Base-by-base conservation (phyloP, 2,113 vertebrate species). In the Meles meles region DNA sequence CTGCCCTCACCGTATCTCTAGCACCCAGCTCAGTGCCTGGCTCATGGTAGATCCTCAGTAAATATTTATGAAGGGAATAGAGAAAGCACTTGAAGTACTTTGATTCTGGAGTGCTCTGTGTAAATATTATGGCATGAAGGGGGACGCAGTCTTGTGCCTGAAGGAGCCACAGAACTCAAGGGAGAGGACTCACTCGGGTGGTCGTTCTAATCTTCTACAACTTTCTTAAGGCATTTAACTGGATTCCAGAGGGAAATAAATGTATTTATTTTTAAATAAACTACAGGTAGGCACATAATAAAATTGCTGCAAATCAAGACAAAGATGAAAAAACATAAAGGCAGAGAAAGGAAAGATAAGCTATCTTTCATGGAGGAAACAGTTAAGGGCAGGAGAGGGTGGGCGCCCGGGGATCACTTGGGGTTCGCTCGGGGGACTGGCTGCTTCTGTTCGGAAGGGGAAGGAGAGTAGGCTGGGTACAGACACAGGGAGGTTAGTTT, bases 371-470 rank as follows among this genome's bases (percentile, higher is more conserved):
- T 6, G 34, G 47, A 67, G 25, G 47, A 80, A 86, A 13, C 15
- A 29, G 6, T 4, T 6, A 74, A 6, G 13, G 14, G 21, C 27
- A 67, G 37, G 57, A 49, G 21, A 31, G 17, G 23, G 5, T 3
- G 15, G 27, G 11, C 0, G 1, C 47, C 5, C 17, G 34, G 7
- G 52, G 52, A 15, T 17, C 52, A 17, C 52, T 52, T 5, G 15
- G 52, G 49, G n/a, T 0, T 1, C 4, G 0, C n/a, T 4, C 52
- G 20, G 61, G 34, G 1, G 2, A 6, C 0, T 4, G 29, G 74
- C 74, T 23, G 9, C 74, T 42, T 31, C 61, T 27, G 0, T 0
- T 12, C 0, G 2, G 52, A 42, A 11, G 42, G n/a, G 13, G 47
- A 34, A 11, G 67, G 6, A 7, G 12, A 25, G 14, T 1, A 15